Percentiles rank a stretch among this genome's conserved stretches.
Evolutionary conservation across 2,113 vertebrate genomes (phyloP).

Genomic region (Sitta europaea): DNA sequence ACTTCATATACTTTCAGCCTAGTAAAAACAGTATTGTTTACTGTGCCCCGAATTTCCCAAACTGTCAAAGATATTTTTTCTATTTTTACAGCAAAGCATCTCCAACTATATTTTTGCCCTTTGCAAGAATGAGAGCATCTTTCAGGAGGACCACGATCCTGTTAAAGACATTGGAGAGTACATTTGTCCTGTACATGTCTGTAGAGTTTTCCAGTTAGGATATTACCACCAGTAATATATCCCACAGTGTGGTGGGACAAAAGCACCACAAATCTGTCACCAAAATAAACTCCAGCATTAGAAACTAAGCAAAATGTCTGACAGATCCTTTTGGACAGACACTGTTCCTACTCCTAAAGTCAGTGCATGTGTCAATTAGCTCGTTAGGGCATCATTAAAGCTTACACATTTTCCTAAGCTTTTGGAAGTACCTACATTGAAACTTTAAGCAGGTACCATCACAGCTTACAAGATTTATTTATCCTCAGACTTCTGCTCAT

Average conservation of each 20-base stretch:
- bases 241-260: neutral
- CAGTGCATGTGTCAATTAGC: neutral
- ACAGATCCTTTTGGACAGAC: neutral
- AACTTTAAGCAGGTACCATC: neutral
- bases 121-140: neutral
- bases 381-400: neutral
- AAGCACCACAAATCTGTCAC: neutral
- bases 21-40: neutral
- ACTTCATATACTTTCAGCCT: neutral
- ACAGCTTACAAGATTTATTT: neutral
- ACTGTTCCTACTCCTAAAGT: neutral
- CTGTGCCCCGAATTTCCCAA: neutral
- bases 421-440: neutral
- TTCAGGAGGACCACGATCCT: rapidly evolving
- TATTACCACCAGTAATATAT: neutral
- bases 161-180: neutral
- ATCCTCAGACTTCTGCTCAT: neutral
- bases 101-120: neutral
- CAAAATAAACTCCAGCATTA: neutral
- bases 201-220: neutral
- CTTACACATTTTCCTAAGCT: neutral
- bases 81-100: neutral
- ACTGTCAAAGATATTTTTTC: neutral
- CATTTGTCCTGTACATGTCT: neutral
- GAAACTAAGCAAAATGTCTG: neutral